Conservation (phyloP, 2,888 invertebrate species). For the Catocala sponsa region DNA sequence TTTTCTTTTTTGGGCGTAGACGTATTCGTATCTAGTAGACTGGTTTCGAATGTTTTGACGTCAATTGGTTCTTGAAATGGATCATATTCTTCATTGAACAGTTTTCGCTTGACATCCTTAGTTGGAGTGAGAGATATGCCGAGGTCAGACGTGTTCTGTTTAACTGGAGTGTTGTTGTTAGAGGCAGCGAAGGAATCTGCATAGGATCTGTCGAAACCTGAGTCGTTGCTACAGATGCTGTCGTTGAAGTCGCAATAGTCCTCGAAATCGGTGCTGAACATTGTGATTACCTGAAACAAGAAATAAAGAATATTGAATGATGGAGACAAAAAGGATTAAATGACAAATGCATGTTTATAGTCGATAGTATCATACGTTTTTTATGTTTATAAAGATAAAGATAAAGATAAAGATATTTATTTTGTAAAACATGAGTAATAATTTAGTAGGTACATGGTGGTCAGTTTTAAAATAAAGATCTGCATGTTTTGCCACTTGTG, state of each 20-base stretch:
- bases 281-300: slow-evolving; percentile 58
- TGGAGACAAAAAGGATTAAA: background rate
- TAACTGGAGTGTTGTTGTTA: slow-evolving; percentile 68
- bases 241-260: slow-evolving; percentile 85
- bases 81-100: slow-evolving; percentile 76
- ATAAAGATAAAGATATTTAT: too few relatives aligned
- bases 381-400: too few relatives aligned
- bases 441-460: too few relatives aligned
- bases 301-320: background rate
- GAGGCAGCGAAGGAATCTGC: slow-evolving; percentile 64
- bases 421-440: too few relatives aligned
- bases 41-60: slow-evolving; percentile 67
- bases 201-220: slow-evolving; percentile 91
- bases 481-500: too few relatives aligned
- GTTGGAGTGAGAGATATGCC: slow-evolving; percentile 73
- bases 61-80: slow-evolving; percentile 61
- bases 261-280: slow-evolving; percentile 79
- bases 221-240: slow-evolving; percentile 91
- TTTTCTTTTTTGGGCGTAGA: slow-evolving; percentile 89
- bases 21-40: slow-evolving; percentile 73
- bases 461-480: too few relatives aligned
- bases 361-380: background rate
- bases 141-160: slow-evolving; percentile 69
- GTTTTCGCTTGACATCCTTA: slow-evolving; percentile 79
- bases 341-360: too few relatives aligned